Percentiles rank a stretch among this genome's conserved stretches.
phyloP scores from a whole-genome alignment of 2,888 invertebrate genomes.

The Tetramorium bicarinatum region DNA sequence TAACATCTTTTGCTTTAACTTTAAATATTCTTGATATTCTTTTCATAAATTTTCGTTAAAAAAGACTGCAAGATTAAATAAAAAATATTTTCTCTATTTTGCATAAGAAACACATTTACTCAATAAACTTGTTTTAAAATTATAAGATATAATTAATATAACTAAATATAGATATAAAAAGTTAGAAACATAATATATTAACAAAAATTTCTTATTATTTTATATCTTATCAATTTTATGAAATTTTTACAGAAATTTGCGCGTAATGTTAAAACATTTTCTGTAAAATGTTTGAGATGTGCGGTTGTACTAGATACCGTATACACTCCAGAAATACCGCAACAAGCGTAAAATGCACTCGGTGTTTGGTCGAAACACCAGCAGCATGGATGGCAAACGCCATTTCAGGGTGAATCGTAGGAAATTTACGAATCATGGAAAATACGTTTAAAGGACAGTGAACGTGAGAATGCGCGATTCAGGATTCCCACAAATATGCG shows the following conservation, averaged over 20 bases:
- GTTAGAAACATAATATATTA: not conserved
- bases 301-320: not conserved
- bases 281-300: not conserved
- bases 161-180: not conserved
- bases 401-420: slow-evolving; percentile 50
- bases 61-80: not conserved
- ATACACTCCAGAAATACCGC: not conserved
- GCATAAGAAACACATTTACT: not conserved
- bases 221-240: not conserved
- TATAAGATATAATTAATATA: not conserved
- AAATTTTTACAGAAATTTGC: not conserved
- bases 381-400: slow-evolving; percentile 42
- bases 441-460: slow-evolving; percentile 55
- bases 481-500: slow-evolving; percentile 48
- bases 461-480: slow-evolving; percentile 38
- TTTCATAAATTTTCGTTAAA: not conserved
- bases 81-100: not conserved
- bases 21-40: not conserved
- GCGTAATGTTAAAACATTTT: not conserved
- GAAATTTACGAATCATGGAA: slow-evolving; percentile 61
- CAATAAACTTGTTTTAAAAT: not conserved
- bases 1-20: not conserved
- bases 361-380: slow-evolving; percentile 22
- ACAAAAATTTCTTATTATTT: not conserved
- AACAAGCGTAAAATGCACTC: slow-evolving; percentile 22